Base-by-base conservation (phyloP, 2,888 invertebrate species). In the Pheosia tremula region DNA sequence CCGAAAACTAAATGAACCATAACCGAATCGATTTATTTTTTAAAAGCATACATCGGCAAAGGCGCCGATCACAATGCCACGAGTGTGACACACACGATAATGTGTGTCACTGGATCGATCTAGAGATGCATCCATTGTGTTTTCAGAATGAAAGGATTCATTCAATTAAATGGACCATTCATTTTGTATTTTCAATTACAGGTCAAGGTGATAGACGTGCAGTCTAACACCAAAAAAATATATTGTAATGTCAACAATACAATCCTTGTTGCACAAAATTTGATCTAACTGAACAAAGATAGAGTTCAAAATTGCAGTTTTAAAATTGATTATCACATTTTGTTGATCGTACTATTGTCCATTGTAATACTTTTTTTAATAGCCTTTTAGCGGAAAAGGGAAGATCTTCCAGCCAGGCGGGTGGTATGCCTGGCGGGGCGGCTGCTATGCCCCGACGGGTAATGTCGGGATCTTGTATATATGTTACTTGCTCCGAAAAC, bases 81-180 rank as follows among this genome's bases (percentile, higher is more conserved):
- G 78, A 77, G 75, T 70, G 73, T 77, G 82, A 64, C 69, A 79
- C 78, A 87, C 83, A 83, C 71, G 83, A 3, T 62, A 80, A 91
- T 86, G 84, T 91, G 67, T 85, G 93, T 91, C 90, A 90, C 78
- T 75, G 75, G 90, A 87, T 78, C 79, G 75, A 82, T 91, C 86
- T 72, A 63, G 69, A 85, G 91, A 90, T 90, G 85, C 83, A 84
- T 84, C 64, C 80, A 80, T 85, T 89, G 79, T 78, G 61, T 64
- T 69, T 67, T 10, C 9, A 9, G n/a, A 72, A 72, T 62, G 62
- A 68, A 69, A 64, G 66, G 57, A 67, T 65, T 63, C 61, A 63
- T 64, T 58, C 24, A 24, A 24, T 24, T 24, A 61, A 68, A 66
- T 68, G 64, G 60, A 53, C 55, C 47, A 66, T 63, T 61, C 55